Base-by-base conservation (phyloP, 2,797 vertebrate genomes). In the Anabacerthia variegaticeps region DNA sequence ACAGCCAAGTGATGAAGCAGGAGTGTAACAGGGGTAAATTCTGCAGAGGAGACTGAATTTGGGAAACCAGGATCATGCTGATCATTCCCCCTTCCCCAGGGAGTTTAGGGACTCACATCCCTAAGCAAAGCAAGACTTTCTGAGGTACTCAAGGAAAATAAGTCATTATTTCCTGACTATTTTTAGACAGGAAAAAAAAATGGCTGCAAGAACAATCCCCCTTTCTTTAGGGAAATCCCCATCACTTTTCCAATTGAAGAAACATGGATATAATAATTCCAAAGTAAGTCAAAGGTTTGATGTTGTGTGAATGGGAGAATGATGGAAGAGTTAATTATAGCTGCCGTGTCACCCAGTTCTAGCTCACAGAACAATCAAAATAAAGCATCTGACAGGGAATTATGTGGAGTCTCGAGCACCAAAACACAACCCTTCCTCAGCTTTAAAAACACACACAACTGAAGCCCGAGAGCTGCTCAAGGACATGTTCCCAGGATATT, bases 241-340 rank as follows among this genome's bases (percentile, higher is more conserved):
- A 8, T 73, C 14, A 12, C 30, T 92, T 85, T 87, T 92, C 75
- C 81, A 75, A 7, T 0, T 74, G 86, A 85, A 95, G 75, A 85
- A 94, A 94, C 14, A 7, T 44, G 48, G 85, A 91, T 82, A 43
- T 80, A 77, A 92, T 83, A 90, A 95, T 69, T 95, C 87, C 68
- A 81, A 90, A 93, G 52, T 87, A 87, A 93, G 95, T 83, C 87
- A 91, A 91, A 95, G 85, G 89, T 92, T 96, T 93, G 79, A 76
- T 85, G 32, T 66, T 89, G 73, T 76, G 79, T 85, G 94, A 94
- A 78, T 58, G 80, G 92, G 71, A 81, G 78, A 79, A 89, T 91
- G 93, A 96, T 93, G 91, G 89, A 93, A 81, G 85, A 95, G 95
- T 95, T 96, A 94, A 95, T 96, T 92, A 88, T 59, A 95, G 96